Evolutionary conservation across 1,140 invertebrate species (phyloP).

Genomic region (Oreohelix idahoensis): DNA sequence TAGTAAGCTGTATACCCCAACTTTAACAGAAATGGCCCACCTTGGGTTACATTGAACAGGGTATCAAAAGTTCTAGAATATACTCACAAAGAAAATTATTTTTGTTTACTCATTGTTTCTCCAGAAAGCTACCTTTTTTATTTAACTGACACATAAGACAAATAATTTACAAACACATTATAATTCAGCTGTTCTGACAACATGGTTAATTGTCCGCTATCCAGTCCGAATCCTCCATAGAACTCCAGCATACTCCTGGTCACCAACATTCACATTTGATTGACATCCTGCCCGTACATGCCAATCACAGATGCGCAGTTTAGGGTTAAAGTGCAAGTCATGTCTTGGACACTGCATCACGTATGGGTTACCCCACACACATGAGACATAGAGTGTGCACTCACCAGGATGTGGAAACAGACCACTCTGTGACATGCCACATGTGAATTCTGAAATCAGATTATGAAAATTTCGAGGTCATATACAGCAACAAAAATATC

Average conservation of each 20-base stretch:
- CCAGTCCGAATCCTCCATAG: neutral
- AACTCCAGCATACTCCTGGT: conserved; percentile 21
- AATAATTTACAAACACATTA: too few relatives aligned
- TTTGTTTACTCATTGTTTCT: too few relatives aligned
- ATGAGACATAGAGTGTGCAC: conserved; percentile 12
- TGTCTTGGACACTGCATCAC: conserved; percentile 30
- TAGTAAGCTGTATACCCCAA: too few relatives aligned
- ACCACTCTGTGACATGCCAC: conserved; percentile 6
- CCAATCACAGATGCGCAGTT: conserved; percentile 21
- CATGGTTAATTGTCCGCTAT: neutral
- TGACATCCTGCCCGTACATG: neutral
- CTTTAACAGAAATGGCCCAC: too few relatives aligned
- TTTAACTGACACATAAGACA: too few relatives aligned
- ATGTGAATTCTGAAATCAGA: conserved; percentile 20
- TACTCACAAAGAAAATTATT: too few relatives aligned
- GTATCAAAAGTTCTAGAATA: too few relatives aligned
- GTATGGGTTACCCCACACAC: conserved; percentile 25
- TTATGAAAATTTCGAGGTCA: too few relatives aligned
- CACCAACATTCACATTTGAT: neutral
- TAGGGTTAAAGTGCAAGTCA: conserved; percentile 23
- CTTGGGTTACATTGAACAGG: too few relatives aligned
- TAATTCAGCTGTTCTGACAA: too few relatives aligned
- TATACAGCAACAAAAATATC: too few relatives aligned
- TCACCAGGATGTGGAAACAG: conserved; percentile 10
- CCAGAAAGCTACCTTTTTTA: too few relatives aligned